Evolutionary conservation across 2,113 vertebrate genomes (phyloP), one percentile per base, ranked within the genome.

Genomic region (Thinocorus orbignyianus): DNA sequence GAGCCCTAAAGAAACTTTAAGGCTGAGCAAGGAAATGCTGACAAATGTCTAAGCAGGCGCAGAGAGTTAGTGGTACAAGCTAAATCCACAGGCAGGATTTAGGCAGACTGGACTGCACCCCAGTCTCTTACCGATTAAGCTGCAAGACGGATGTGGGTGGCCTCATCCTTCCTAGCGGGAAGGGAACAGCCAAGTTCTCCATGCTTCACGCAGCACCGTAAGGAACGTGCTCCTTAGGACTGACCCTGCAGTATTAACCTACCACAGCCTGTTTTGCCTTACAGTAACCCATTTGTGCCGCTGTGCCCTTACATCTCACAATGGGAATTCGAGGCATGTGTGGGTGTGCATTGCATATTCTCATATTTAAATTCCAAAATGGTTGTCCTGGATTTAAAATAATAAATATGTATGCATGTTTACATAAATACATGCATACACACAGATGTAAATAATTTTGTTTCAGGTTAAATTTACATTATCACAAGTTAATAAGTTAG

Each of bases 201-300:
- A 4, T 18, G 30, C 39, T 60, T 65, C 61, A 76, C 4, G 3
- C 0, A 13, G 14, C 9, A 0, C 33, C n/a, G n/a, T 9, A 68
- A 74, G 39, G 42, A 87, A 79, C 4, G 2, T 49, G 17, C 28
- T 89, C 28, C 42, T 78, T 6, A 2, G 41, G 44, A 86, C 11
- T 15, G 9, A 62, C 28, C 55, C 65, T 44, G 37, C 46, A 66
- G 30, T 16, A 31, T 54, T 81, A 84, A 92, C 13, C 17, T 51
- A 41, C 31, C 51, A 41, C 51, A 88, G 65, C 28, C 73, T 54
- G 2, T 1, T 23, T 2, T 54, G 65, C 64, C 60, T 49, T 16
- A 49, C 18, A 41, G 12, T 14, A 81, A 81, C 31, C 41, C 25
- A 5, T 62, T 61, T 44, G 17, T 79, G 62, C 37, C 41, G 42